Conservation (phyloP, 1,140 invertebrate species). For the Drosophila miranda region DNA sequence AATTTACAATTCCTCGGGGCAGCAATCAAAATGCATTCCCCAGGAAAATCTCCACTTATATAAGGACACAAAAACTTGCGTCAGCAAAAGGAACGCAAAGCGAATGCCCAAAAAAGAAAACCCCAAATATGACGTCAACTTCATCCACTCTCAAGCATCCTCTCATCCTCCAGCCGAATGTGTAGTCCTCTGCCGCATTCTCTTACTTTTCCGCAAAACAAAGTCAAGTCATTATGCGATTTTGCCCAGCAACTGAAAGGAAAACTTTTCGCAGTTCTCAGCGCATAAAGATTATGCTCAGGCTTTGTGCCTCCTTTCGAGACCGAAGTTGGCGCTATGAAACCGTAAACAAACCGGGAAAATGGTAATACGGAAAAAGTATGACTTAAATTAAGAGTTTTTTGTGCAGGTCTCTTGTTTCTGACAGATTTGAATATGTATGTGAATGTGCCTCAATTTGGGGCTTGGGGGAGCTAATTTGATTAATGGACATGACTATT, state of each 20-base stretch:
- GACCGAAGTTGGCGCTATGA: constrained; percentile 16
- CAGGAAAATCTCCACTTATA: constrained; percentile 28
- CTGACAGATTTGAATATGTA: background rate
- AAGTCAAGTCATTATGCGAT: constrained; percentile 25
- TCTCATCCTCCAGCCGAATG: constrained; percentile 10
- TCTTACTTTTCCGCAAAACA: constrained; percentile 11
- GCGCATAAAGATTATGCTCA: constrained; percentile 39
- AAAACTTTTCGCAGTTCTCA: constrained; percentile 34
- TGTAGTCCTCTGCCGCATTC: constrained; percentile 23
- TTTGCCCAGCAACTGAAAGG: background rate
- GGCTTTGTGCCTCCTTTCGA: constrained; percentile 10
- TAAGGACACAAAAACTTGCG: constrained; percentile 33
- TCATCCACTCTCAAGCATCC: constrained; percentile 23
- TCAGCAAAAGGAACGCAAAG: constrained; percentile 20
- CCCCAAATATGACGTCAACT: constrained; percentile 39
- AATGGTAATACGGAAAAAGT: background rate
- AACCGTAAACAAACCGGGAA: constrained; percentile 18
- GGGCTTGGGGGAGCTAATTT: constrained; percentile 35
- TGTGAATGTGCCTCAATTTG: constrained; percentile 8
- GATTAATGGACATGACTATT: constrained; percentile 37
- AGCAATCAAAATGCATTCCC: constrained; percentile 48
- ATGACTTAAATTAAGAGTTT: constrained; percentile 10
- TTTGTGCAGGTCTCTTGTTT: too few species aligned
- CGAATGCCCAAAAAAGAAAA: constrained; percentile 32
- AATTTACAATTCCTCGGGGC: constrained; percentile 31